Evolutionary conservation across 2,888 invertebrate genomes (phyloP).

Genomic region (Eugnorisma glareosa): DNA sequence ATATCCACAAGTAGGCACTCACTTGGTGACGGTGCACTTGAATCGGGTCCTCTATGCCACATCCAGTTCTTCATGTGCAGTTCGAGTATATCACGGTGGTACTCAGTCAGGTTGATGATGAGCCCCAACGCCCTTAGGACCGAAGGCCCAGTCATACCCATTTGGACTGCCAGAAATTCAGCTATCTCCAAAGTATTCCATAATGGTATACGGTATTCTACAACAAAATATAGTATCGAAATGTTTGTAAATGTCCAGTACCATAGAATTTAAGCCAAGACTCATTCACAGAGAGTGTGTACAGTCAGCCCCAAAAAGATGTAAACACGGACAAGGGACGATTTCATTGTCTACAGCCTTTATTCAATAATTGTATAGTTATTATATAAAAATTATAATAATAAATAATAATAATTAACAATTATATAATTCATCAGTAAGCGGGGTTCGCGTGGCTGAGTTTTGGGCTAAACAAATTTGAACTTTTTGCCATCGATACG

Average conservation of each 20-base stretch:
- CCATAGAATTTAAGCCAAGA: neutral
- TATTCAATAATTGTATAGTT: too few relatives aligned
- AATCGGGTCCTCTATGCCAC: constrained; percentile 12
- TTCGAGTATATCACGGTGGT: constrained; percentile 69
- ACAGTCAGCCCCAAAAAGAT: too few relatives aligned
- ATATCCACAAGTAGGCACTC: constrained; percentile 12
- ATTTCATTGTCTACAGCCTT: too few relatives aligned
- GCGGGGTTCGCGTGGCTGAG: too few relatives aligned
- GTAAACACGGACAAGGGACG: too few relatives aligned
- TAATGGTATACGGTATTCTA: constrained; percentile 77
- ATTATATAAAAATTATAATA: too few relatives aligned
- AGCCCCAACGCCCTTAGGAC: constrained; percentile 57
- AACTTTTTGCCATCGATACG: too few relatives aligned
- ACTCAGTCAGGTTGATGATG: constrained; percentile 74
- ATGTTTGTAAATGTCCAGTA: too few relatives aligned
- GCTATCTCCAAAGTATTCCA: constrained; percentile 79
- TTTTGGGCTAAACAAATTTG: too few relatives aligned
- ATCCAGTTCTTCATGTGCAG: constrained; percentile 41
- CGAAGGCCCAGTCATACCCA: constrained; percentile 59
- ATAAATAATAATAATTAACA: too few relatives aligned
- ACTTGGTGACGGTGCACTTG: constrained; percentile 19
- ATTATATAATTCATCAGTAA: too few relatives aligned
- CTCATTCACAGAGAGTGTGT: neutral
- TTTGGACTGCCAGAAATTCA: constrained; percentile 70
- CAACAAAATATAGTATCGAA: constrained; percentile 14